phyloP scores from a whole-genome alignment of 2,113 vertebrate species.

The Pteronura brasiliensis region DNA sequence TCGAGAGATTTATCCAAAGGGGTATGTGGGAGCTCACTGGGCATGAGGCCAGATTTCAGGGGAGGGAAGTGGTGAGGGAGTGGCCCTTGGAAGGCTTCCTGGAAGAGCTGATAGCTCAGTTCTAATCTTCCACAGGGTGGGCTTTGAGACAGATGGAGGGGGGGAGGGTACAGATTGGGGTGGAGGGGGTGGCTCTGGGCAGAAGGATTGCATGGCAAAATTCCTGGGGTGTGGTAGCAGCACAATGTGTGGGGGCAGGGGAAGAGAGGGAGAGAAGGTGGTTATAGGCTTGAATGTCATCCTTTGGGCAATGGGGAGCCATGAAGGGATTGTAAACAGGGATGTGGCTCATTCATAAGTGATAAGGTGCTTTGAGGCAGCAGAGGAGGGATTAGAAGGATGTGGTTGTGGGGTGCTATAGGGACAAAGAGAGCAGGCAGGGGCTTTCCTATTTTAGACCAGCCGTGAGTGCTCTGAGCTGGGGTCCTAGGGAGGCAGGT shows the following conservation, averaged over 20 bases:
- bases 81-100: neutral
- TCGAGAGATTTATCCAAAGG: neutral
- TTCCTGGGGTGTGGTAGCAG: neutral
- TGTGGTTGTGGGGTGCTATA: neutral
- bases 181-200: neutral
- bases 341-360: neutral
- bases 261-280: neutral
- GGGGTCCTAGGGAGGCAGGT: too few relatives aligned
- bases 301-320: neutral
- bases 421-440: neutral
- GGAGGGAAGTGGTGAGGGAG: too few relatives aligned
- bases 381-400: neutral
- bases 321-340: neutral
- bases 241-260: neutral
- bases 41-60: neutral
- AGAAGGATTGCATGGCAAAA: neutral
- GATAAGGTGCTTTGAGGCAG: neutral
- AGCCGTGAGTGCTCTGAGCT: neutral
- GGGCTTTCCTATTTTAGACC: neutral
- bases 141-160: neutral
- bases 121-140: neutral
- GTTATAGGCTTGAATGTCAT: too few relatives aligned
- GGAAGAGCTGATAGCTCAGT: neutral
- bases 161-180: neutral
- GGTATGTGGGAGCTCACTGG: fast-evolving